These are phyloP conservation scores for Athalia cordata DNA, from an alignment of 2,888 invertebrate genomes.

Conservation along the genomic window DNA sequence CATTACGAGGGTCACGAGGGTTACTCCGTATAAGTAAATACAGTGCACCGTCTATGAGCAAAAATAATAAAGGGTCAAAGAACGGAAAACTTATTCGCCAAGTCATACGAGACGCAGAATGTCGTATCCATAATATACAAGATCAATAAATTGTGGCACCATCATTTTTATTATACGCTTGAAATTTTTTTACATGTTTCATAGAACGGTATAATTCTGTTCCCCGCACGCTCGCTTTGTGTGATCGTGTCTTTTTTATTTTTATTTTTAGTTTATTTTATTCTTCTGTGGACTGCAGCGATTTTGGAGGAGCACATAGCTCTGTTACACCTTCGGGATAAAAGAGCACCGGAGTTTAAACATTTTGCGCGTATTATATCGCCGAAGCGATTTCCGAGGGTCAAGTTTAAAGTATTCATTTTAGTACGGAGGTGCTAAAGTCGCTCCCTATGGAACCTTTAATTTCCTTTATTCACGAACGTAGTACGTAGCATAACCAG, in stretches of 20 bases:
- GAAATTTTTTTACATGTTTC: too few species aligned
- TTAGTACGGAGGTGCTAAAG: constrained; percentile 27
- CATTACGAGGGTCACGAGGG: constrained; percentile 21
- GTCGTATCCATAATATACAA: neutral
- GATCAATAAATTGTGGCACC: neutral
- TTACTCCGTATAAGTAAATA: neutral
- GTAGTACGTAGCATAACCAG: neutral
- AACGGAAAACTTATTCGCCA: constrained; percentile 28
- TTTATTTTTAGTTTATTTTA: too few species aligned
- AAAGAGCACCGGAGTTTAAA: constrained; percentile 23
- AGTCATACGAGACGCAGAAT: neutral
- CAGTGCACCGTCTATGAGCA: too few species aligned
- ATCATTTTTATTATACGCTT: too few species aligned
- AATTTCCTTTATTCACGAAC: constrained; percentile 36
- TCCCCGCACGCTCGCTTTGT: too few species aligned
- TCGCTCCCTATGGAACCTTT: constrained; percentile 26
- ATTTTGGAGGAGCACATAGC: too few species aligned
- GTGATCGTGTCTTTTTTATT: too few species aligned
- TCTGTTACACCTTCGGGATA: neutral
- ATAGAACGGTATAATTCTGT: too few species aligned
- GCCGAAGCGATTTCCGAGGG: constrained; percentile 33
- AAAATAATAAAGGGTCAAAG: constrained; percentile 10
- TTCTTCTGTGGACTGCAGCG: too few species aligned
- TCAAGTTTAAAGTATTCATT: constrained; percentile 39
- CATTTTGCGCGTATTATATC: constrained; percentile 2